Conservation (phyloP, 2,113 vertebrate species). For the Thalassoma bifasciatum region DNA sequence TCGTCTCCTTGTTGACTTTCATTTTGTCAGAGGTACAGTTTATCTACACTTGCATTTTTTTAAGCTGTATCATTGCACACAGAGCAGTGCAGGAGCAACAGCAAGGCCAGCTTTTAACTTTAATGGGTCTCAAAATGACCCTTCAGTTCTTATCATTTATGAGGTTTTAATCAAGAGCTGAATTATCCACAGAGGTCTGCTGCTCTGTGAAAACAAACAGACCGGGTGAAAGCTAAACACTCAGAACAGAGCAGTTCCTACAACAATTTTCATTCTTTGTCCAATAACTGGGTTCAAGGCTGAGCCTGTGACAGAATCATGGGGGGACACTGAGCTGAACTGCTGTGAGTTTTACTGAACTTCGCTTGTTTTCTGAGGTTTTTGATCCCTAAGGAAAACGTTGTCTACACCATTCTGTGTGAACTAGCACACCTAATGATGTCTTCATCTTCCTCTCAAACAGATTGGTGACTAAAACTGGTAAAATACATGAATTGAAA, state of each 20-base stretch:
- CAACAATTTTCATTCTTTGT: neutral
- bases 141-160: neutral
- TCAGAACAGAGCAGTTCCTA: neutral
- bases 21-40: no score
- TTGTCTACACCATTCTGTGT: no score
- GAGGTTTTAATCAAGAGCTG: neutral
- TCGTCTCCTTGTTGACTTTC: no score
- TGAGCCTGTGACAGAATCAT: neutral
- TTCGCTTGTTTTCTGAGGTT: no score
- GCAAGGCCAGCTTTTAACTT: neutral
- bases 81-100: neutral
- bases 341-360: neutral
- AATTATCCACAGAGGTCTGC: neutral
- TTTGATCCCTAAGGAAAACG: no score
- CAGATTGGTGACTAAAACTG: no score
- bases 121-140: neutral
- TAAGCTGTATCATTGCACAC: neutral
- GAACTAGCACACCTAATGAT: no score
- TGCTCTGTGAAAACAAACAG: neutral
- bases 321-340: neutral
- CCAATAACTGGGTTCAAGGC: neutral
- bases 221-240: neutral
- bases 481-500: no score
- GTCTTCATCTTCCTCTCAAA: no score
- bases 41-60: neutral